Conservation (phyloP, 2,113 vertebrate genomes). For the Morone chrysops region DNA sequence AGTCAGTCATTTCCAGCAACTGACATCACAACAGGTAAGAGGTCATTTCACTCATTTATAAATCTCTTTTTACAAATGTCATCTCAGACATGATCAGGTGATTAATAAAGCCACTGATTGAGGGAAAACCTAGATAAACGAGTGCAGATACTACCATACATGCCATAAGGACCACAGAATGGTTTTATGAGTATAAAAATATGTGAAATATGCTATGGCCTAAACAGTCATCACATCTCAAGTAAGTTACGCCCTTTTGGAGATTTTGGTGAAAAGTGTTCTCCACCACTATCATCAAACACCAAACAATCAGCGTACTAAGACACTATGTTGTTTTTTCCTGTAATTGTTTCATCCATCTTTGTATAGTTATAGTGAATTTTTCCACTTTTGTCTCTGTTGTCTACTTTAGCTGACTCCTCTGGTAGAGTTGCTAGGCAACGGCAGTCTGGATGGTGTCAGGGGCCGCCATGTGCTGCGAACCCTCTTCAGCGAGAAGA, state of each 20-base stretch:
- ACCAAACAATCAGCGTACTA: neutral
- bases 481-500: slow-evolving; percentile 84
- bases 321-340: too few species aligned
- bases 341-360: neutral
- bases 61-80: neutral
- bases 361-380: neutral
- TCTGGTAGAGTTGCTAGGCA: slow-evolving; percentile 87
- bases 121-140: too few species aligned
- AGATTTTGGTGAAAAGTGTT: neutral
- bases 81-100: neutral
- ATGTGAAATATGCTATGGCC: too few species aligned
- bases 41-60: neutral
- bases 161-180: too few species aligned
- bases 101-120: neutral
- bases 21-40: slow-evolving; percentile 89
- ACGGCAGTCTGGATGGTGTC: slow-evolving; percentile 86
- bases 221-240: too few species aligned
- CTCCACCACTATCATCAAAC: neutral
- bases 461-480: slow-evolving; percentile 88
- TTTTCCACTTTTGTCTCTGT: slow-evolving; percentile 3
- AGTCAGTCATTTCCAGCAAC: slow-evolving; percentile 88
- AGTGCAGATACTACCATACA: too few species aligned
- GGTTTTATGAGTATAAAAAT: too few species aligned
- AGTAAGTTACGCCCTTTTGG: neutral
- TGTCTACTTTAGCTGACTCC: slow-evolving; percentile 76